A percentile compares a stretch with the other conserved stretches of the same genome.
phyloP scores from a whole-genome alignment of 2,888 invertebrate species.

The Ochlodes sylvanus region DNA sequence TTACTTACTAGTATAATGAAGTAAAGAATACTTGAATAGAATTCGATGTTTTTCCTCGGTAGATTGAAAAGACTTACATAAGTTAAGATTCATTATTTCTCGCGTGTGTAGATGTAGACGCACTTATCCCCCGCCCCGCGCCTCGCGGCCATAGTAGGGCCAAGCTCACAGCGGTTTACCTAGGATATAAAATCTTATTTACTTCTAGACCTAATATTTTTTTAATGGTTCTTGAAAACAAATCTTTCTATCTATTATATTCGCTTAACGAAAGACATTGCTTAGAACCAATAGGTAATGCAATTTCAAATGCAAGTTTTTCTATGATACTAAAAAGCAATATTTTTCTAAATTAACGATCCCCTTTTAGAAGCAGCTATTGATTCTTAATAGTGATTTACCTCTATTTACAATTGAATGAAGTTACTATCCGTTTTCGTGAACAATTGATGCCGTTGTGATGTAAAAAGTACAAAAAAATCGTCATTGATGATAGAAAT shows the following conservation, averaged over 20 bases:
- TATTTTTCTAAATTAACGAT: slow-evolving; percentile 72
- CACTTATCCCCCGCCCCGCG: too few relatives aligned
- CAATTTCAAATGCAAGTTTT: slow-evolving; percentile 65
- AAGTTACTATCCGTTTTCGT: slow-evolving; percentile 22
- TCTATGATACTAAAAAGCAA: slow-evolving; percentile 66
- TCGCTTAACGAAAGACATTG: slow-evolving; percentile 50
- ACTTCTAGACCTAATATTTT: neutral
- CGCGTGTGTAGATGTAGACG: too few relatives aligned
- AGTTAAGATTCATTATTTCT: too few relatives aligned
- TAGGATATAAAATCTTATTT: neutral
- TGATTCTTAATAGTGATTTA: slow-evolving; percentile 45
- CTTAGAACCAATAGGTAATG: slow-evolving; percentile 51
- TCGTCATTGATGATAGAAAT: slow-evolving; percentile 2
- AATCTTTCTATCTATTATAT: slow-evolving; percentile 8
- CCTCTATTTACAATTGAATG: slow-evolving; percentile 36
- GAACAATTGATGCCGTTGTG: neutral
- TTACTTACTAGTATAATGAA: too few relatives aligned
- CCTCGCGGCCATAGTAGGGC: too few relatives aligned
- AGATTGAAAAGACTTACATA: too few relatives aligned
- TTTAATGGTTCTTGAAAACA: neutral
- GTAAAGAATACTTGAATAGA: too few relatives aligned
- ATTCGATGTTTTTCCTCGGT: too few relatives aligned
- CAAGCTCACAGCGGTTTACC: too few relatives aligned
- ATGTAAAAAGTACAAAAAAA: slow-evolving; percentile 28
- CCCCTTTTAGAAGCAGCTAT: slow-evolving; percentile 34